A percentile compares a stretch with the other conserved stretches of the same genome.
Conservation (phyloP, 2,113 vertebrate species). For the Crotalus horridus region DNA sequence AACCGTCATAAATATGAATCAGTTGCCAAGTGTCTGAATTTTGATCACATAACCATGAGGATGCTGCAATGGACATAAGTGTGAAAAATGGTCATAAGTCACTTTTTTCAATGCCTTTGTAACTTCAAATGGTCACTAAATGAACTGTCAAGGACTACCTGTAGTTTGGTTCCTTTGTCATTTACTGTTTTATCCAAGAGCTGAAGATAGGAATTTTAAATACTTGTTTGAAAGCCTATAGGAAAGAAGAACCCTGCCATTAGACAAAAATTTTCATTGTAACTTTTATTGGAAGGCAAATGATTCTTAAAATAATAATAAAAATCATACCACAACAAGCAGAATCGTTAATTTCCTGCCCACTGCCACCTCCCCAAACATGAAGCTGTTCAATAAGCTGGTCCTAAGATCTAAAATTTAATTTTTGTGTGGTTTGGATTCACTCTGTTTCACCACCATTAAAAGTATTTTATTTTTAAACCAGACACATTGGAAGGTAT, state of each 20-base stretch:
- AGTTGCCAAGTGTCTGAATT: neutral
- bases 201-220: constrained; percentile 17
- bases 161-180: neutral
- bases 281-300: constrained; percentile 37
- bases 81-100: neutral
- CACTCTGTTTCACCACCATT: neutral
- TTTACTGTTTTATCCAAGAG: constrained; percentile 34
- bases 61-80: neutral
- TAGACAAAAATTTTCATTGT: constrained; percentile 26
- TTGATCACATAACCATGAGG: neutral
- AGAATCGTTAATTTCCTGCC: neutral
- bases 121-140: neutral
- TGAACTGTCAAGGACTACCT: neutral
- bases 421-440: neutral
- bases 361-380: neutral
- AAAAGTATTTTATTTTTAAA: neutral
- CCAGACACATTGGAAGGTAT: neutral
- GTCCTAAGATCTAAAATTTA: neutral
- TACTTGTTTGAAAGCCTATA: neutral
- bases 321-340: constrained; percentile 35
- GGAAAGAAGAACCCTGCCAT: constrained; percentile 23
- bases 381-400: neutral
- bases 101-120: neutral
- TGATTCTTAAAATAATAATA: neutral
- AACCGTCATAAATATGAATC: neutral